phyloP scores from a whole-genome alignment of 2,888 invertebrate species.

The Hypomecis punctinalis region DNA sequence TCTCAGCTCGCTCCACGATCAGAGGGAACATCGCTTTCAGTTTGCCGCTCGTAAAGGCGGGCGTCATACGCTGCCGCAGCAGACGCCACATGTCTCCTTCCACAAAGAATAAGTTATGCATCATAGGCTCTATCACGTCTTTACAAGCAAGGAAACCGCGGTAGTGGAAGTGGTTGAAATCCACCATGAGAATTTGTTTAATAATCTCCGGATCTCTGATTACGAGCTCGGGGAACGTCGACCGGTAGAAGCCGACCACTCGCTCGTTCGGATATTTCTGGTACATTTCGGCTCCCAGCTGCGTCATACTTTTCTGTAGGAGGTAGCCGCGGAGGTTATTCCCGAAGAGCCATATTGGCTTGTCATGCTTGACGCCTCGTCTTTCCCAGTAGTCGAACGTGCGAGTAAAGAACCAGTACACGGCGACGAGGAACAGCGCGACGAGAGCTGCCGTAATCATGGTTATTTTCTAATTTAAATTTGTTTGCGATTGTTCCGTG shows the following conservation, averaged over 20 bases:
- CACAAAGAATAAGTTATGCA: conserved; percentile 63
- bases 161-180: conserved; percentile 61
- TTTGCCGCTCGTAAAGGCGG: conserved; percentile 66
- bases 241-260: conserved; percentile 62
- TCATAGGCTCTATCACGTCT: conserved; percentile 53
- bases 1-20: conserved; percentile 63
- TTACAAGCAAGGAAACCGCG: conserved; percentile 57
- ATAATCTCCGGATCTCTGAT: conserved; percentile 64
- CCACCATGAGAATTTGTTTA: conserved; percentile 59
- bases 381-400: conserved; percentile 60
- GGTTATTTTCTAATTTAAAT: too few species aligned
- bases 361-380: conserved; percentile 61
- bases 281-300: conserved; percentile 56
- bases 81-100: conserved; percentile 68
- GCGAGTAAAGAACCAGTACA: conserved; percentile 58
- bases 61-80: conserved; percentile 66
- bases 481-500: too few species aligned
- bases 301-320: conserved; percentile 49
- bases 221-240: conserved; percentile 57
- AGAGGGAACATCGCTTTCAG: conserved; percentile 69
- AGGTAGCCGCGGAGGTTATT: conserved; percentile 50
- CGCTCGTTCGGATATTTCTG: conserved; percentile 62
- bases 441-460: conserved; percentile 33
- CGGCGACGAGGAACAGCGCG: conserved; percentile 40
- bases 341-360: conserved; percentile 61